Base-by-base conservation (phyloP, 2,888 invertebrate species). In the Drosophila paramelanica region DNA sequence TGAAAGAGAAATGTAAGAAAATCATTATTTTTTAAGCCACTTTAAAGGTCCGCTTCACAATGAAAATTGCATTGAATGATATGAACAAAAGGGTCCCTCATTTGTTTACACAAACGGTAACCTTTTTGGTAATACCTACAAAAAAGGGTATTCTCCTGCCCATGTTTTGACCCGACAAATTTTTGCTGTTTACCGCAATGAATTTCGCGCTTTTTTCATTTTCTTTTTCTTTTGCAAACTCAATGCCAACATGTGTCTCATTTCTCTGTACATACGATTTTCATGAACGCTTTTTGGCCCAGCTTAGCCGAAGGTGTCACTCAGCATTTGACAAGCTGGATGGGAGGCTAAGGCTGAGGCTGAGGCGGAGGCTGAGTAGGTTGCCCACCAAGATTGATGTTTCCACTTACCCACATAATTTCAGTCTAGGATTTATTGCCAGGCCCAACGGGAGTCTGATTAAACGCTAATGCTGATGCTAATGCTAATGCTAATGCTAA, bases 371-470 rank as follows among this genome's bases (percentile, higher is more conserved):
- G 31, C 10, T 33, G 31, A 3, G 58, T 13, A 41, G 49, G 17
- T 31, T 41, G n/a, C 13, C 8, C 14, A 11, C 17, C 52, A 67
- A 81, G 81, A 88, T 88, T 79, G 86, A 82, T 82, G 88, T 56
- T 65, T 41, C 49, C 20, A 62, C 39, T 74, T 59, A 59, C 50
- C 61, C 76, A 68, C 68, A 85, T 64, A 68, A 82, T 76, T 66
- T 60, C 51, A 47, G 55, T 27, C 56, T 38, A 43, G 62, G 67
- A 81, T 85, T 82, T 82, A 85, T 85, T 57, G 70, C 76, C 42
- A 45, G 20, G 6, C 14, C 20, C 46, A 3, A 14, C 31, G 36
- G 49, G 51, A 56, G 50, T 42, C 69, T 74, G 65, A 60, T 74
- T 64, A 68, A 65, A 31, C 39, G 68, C 39, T 62, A 62, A 58